Evolutionary conservation across 1,140 invertebrate species (phyloP).

Genomic region (Calliphora vicina): DNA sequence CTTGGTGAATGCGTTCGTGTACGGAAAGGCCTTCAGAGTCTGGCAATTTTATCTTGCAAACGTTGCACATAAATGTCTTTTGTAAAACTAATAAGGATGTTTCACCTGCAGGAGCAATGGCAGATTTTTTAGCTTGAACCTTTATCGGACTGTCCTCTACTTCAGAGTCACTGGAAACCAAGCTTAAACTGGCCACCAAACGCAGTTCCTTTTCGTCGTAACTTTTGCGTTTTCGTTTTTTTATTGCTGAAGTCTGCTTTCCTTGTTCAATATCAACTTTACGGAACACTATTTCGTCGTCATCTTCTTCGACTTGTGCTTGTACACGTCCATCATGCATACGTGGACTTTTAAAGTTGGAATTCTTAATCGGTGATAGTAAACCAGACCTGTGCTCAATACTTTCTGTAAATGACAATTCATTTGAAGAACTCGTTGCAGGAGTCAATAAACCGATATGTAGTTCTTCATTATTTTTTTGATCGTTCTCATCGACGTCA

Average conservation of each 20-base stretch:
- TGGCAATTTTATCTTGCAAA: background rate
- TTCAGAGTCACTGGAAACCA: slow-evolving; percentile 39
- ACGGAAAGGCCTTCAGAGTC: slow-evolving; percentile 8
- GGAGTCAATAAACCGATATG: background rate
- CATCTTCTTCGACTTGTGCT: slow-evolving; percentile 9
- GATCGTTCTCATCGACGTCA: slow-evolving; percentile 21
- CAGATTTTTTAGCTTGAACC: background rate
- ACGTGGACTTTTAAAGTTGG: background rate
- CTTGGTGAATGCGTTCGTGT: background rate
- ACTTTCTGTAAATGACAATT: background rate
- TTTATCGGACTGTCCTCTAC: background rate
- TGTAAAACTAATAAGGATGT: background rate
- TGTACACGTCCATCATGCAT: background rate
- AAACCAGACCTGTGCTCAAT: background rate
- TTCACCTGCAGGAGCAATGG: background rate
- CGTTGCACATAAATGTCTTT: background rate
- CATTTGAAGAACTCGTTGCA: background rate
- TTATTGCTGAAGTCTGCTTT: background rate
- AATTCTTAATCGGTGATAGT: background rate
- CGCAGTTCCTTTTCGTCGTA: slow-evolving; percentile 10
- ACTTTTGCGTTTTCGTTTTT: slow-evolving; percentile 29
- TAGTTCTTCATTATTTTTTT: background rate
- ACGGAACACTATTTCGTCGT: slow-evolving; percentile 37
- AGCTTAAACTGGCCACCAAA: slow-evolving; percentile 38
- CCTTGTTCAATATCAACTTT: slow-evolving; percentile 24